phyloP scores from a whole-genome alignment of 2,797 vertebrate species.

The Pantherophis vulpinus region DNA sequence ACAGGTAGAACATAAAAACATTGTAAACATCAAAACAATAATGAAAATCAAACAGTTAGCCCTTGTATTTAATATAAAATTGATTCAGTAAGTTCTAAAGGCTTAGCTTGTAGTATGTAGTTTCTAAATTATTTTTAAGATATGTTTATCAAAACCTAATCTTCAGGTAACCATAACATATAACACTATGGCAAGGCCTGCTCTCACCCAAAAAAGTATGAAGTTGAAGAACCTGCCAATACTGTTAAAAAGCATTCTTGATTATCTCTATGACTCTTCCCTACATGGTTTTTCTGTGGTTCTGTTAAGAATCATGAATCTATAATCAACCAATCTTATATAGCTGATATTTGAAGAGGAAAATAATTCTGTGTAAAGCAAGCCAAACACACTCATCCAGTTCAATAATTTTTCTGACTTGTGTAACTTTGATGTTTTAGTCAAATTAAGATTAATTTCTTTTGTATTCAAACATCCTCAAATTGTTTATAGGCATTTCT shows the following conservation, averaged over 20 bases:
- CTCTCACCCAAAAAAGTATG: not conserved
- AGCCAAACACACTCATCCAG: not conserved
- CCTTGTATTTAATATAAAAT: not conserved
- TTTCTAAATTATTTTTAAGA: not conserved
- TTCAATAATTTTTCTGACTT: not conserved
- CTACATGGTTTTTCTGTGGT: not conserved
- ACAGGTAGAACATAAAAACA: not conserved
- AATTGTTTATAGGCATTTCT: not conserved
- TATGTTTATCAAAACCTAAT: not conserved
- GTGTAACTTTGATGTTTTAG: not conserved
- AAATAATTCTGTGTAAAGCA: not conserved
- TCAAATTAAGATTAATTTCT: not conserved
- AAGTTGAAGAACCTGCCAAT: not conserved
- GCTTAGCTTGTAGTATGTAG: not conserved
- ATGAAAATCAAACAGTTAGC: not conserved
- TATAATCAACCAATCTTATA: not conserved
- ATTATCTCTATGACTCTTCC: not conserved
- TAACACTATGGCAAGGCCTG: not conserved
- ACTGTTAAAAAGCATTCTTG: not conserved
- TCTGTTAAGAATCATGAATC: not conserved
- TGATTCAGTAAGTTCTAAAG: not conserved
- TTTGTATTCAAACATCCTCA: not conserved
- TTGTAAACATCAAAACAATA: not conserved
- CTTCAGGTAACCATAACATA: not conserved
- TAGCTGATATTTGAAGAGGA: not conserved